Base-by-base conservation (phyloP, 2,888 invertebrate genomes). In the Phrixothrix hirtus region DNA sequence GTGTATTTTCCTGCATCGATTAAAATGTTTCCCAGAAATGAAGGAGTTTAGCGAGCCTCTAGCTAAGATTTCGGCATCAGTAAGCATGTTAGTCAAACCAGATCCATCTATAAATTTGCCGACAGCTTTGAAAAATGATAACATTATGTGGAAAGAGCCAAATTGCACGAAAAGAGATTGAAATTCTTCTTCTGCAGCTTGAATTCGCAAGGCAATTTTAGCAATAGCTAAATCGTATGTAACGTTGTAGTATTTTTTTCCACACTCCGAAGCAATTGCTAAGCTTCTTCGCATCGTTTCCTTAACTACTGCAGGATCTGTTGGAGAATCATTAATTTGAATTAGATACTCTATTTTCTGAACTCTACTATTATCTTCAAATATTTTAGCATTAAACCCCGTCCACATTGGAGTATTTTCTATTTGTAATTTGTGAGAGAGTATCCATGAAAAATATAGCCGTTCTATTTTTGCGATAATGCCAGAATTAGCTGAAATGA, bases 71-170 rank as follows among this genome's bases (percentile, higher is more conserved):
- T 58, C 58, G n/a, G 58, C 49, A 21, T 65, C 55, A 6, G 60
- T 41, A 12, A 65, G 32, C 0, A 62, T 50, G 13, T 62, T 37
- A 10, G 55, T 35, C 42, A 63, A 55, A 1, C 61, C 62, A 31
- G 43, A 63, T 16, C 38, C 54, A 46, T 37, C 45, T 31, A 63
- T 61, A 38, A 59, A 55, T 60, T 63, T 65, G n/a, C 62, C 64
- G 9, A 66, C 34, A 17, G 64, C 63, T 53, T 65, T 62, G 11
- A 66, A 56, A 46, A 45, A 61, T 10, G 61, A 53, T 48, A 67
- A 39, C 57, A 60, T 58, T 16, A 67, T 60, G 32, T 67, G 65
- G 37, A 67, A 67, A 21, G 57, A 26, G 36, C 65, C 66, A 9
- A 65, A 54, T 31, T 66, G 50, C 35, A 67, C 65, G 25, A 67